These are phyloP conservation scores for Laspeyria flexula DNA, from an alignment of 2,888 invertebrate genomes.

Conservation along the genomic window DNA sequence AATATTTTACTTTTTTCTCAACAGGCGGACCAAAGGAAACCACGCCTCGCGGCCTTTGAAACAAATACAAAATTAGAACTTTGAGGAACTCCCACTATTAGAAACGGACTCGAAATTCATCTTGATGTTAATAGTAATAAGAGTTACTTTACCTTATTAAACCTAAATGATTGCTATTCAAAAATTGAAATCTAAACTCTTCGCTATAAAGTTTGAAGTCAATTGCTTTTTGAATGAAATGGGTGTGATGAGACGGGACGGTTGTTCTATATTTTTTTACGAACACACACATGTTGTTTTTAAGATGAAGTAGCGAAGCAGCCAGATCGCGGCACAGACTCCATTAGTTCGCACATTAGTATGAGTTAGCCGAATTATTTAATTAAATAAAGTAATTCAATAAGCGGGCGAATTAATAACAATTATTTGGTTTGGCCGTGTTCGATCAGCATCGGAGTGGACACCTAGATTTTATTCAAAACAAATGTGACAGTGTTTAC, in stretches of 20 bases:
- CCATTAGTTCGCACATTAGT: conserved; percentile 85
- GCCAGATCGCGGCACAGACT: conserved; percentile 80
- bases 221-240: conserved; percentile 31
- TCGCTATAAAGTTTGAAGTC: conserved; percentile 52
- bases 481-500: conserved; percentile 65
- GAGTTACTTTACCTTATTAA: conserved; percentile 44
- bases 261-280: conserved; percentile 65
- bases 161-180: conserved; percentile 12
- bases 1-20: conserved; percentile 54
- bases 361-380: conserved; percentile 83
- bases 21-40: conserved; percentile 59
- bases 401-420: conserved; percentile 82
- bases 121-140: conserved; percentile 45
- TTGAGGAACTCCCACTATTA: conserved; percentile 56
- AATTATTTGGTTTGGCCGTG: conserved; percentile 64
- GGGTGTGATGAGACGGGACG: conserved; percentile 64
- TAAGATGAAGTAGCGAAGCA: conserved; percentile 60
- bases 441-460: conserved; percentile 64
- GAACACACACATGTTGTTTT: conserved; percentile 72
- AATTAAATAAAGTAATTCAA: conserved; percentile 85
- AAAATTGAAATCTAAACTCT: conserved; percentile 45
- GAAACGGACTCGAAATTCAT: conserved; percentile 41
- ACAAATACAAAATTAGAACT: conserved; percentile 57
- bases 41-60: conserved; percentile 66
- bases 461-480: conserved; percentile 61